Conservation (phyloP, 2,113 vertebrate species). For the Ceratotherium simum region DNA sequence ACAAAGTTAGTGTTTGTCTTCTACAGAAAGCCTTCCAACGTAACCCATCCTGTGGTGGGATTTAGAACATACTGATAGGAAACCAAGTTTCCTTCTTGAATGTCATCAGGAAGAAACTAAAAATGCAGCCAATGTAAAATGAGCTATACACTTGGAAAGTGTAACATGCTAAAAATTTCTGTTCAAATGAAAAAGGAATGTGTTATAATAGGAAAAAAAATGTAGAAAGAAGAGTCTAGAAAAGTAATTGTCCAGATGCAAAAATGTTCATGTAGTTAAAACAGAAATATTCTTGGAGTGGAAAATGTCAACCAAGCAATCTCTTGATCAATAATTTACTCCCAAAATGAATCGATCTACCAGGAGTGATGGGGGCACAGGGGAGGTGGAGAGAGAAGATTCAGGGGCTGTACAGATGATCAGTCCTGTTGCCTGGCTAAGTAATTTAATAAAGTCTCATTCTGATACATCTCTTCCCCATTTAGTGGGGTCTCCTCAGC, state of each 20-base stretch:
- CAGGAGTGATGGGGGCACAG: background rate
- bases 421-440: background rate
- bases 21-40: background rate
- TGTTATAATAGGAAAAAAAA: background rate
- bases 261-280: background rate
- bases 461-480: background rate
- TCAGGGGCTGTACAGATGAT: background rate
- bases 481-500: background rate
- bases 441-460: background rate
- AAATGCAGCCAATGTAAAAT: background rate
- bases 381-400: background rate
- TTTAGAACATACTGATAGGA: background rate
- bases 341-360: background rate
- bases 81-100: background rate
- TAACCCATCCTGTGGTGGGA: background rate
- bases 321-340: background rate
- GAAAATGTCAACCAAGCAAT: background rate
- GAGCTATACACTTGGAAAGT: slow-evolving; percentile 31
- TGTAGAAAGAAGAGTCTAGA: background rate
- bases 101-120: slow-evolving; percentile 20
- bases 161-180: background rate
- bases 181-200: slow-evolving; percentile 23
- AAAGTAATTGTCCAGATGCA: background rate
- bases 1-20: slow-evolving; percentile 20
- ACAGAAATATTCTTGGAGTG: slow-evolving; percentile 4